These are phyloP conservation scores for Calyptommatus sinebrachiatus DNA, from an alignment of 2,113 vertebrate species.

Conservation along the genomic window DNA sequence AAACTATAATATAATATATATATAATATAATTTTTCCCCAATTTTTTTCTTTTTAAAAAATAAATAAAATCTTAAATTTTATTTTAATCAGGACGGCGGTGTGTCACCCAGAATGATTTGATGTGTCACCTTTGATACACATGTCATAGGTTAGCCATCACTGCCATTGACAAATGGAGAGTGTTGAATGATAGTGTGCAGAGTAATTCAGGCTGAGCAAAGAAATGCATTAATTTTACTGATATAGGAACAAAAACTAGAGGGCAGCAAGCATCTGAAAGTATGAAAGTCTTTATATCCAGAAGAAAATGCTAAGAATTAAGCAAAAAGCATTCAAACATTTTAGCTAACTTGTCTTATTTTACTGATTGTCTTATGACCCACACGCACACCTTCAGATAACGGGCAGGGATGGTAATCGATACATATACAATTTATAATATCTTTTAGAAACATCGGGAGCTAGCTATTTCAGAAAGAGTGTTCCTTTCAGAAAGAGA, in stretches of 20 bases:
- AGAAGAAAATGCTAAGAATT: not conserved
- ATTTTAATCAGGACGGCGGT: too few species aligned
- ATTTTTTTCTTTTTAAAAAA: too few species aligned
- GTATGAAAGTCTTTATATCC: not conserved
- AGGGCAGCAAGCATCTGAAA: not conserved
- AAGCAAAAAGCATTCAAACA: not conserved
- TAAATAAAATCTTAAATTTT: too few species aligned
- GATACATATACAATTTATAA: not conserved
- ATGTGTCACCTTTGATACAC: too few species aligned
- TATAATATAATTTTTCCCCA: not conserved
- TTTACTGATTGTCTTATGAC: too few species aligned
- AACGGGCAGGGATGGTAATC: too few species aligned
- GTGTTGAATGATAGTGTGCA: not conserved
- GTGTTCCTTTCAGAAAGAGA: not conserved
- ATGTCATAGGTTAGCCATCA: too few species aligned
- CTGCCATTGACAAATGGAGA: not conserved
- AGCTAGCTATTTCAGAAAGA: not conserved
- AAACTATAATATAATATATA: not conserved
- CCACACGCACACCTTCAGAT: too few species aligned
- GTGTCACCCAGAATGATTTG: too few species aligned
- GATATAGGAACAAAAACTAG: not conserved
- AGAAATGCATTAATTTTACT: not conserved
- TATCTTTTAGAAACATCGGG: not conserved
- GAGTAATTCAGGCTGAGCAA: not conserved
- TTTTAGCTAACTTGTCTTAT: not conserved